Evolutionary conservation across 1,140 invertebrate species (phyloP).

Genomic region (Macrocentrus cingulum): DNA sequence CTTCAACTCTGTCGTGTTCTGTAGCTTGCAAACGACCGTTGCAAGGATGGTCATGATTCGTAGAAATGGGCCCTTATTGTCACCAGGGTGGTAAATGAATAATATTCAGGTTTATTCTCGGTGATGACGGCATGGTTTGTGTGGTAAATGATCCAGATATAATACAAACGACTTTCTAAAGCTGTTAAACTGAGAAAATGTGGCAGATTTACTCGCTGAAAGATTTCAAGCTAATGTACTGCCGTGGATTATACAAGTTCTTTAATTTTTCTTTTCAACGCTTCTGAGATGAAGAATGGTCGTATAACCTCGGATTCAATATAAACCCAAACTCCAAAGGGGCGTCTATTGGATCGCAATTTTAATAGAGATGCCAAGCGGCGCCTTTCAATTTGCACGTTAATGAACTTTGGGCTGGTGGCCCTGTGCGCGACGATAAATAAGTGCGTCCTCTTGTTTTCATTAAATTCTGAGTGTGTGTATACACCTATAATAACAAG

Average conservation of each 20-base stretch:
- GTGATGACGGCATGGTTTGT: no score
- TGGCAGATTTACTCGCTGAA: no score
- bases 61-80: background rate
- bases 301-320: background rate
- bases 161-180: no score
- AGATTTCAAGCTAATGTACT: background rate
- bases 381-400: conserved; percentile 45
- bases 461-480: background rate
- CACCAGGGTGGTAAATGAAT: background rate
- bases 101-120: no score
- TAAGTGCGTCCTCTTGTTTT: background rate
- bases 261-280: conserved; percentile 4
- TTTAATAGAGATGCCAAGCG: conserved; percentile 28
- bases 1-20: no score
- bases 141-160: no score
- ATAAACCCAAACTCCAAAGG: background rate
- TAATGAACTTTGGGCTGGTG: conserved; percentile 41
- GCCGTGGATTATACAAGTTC: background rate
- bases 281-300: conserved; percentile 13
- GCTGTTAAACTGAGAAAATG: no score
- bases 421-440: background rate
- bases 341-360: conserved; percentile 11
- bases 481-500: no score
- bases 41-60: background rate
- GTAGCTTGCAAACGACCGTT: no score